Conservation (phyloP, 1,140 invertebrate genomes). For the Drosophila repletoides region DNA sequence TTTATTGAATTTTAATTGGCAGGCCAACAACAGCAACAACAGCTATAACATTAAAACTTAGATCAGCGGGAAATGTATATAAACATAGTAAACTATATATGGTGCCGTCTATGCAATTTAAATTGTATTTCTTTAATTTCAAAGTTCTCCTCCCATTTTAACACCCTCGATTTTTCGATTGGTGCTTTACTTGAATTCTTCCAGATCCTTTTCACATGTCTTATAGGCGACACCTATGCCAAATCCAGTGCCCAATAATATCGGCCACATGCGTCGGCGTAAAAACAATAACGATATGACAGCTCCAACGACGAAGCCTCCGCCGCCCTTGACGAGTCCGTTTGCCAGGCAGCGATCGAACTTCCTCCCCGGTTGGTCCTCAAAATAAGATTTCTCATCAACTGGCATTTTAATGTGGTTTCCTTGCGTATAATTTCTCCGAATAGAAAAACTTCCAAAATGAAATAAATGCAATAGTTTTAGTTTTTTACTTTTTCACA, state of each 20-base stretch:
- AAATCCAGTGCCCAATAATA: slow-evolving; percentile 88
- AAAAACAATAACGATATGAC: slow-evolving; percentile 88
- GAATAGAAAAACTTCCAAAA: background rate
- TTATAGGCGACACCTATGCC: slow-evolving; percentile 90
- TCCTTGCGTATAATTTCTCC: no score
- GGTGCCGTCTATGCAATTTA: no score
- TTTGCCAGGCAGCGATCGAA: slow-evolving; percentile 86
- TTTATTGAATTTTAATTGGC: slow-evolving; percentile 79
- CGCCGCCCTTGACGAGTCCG: slow-evolving; percentile 86
- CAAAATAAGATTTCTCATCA: slow-evolving; percentile 47
- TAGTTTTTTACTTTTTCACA: background rate
- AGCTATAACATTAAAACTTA: slow-evolving; percentile 19
- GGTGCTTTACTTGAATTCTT: slow-evolving; percentile 56
- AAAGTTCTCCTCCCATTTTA: no score
- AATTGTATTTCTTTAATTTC: no score
- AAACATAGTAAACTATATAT: background rate
- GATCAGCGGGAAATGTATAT: background rate
- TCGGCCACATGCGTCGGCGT: slow-evolving; percentile 87
- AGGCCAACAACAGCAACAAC: slow-evolving; percentile 27
- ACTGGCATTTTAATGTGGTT: slow-evolving; percentile 10
- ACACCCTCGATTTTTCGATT: background rate
- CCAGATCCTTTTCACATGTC: slow-evolving; percentile 88
- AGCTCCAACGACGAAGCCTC: slow-evolving; percentile 87
- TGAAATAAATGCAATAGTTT: background rate
- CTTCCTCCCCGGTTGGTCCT: slow-evolving; percentile 84